These are phyloP conservation scores for Muricea muricata DNA, from an alignment of 92 coral and sea anemone genomes.

Conservation along the genomic window DNA sequence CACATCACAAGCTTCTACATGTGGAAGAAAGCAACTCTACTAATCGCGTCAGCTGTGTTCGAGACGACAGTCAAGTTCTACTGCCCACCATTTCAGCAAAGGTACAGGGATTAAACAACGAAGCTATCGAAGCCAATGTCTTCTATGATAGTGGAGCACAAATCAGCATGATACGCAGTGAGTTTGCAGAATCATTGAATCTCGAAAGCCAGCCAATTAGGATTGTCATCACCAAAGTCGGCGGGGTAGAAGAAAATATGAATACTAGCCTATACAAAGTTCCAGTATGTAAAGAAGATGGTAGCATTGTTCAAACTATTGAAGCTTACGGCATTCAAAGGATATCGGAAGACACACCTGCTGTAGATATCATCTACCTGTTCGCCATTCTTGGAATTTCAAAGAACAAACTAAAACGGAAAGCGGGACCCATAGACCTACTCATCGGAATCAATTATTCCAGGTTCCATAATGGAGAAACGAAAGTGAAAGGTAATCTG, in stretches of 20 bases:
- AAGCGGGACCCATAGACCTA: slow-evolving; percentile 61
- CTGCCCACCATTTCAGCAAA: background rate
- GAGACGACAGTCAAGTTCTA: background rate
- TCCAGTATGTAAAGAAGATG: background rate
- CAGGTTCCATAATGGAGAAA: slow-evolving; percentile 61
- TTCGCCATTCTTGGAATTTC: slow-evolving; percentile 39
- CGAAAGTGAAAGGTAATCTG: slow-evolving; percentile 49
- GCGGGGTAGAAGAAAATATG: slow-evolving; percentile 62
- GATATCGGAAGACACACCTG: slow-evolving; percentile 20
- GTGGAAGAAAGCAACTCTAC: too few species aligned
- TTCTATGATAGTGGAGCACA: slow-evolving; percentile 54
- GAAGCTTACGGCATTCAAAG: background rate
- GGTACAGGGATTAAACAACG: background rate
- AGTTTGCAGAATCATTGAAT: slow-evolving; percentile 24
- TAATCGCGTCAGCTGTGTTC: background rate
- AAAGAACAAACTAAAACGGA: slow-evolving; percentile 15
- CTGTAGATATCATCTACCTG: slow-evolving; percentile 13
- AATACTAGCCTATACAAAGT: slow-evolving; percentile 58
- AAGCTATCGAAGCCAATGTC: background rate
- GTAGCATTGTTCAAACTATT: background rate
- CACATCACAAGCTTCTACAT: too few species aligned
- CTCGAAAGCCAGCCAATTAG: slow-evolving; percentile 40
- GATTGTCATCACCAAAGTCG: slow-evolving; percentile 57
- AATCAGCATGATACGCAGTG: slow-evolving; percentile 42
- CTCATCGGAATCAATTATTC: slow-evolving; percentile 66